Conservation (phyloP, 2,113 vertebrate genomes). For the Bostrychus sinensis region DNA sequence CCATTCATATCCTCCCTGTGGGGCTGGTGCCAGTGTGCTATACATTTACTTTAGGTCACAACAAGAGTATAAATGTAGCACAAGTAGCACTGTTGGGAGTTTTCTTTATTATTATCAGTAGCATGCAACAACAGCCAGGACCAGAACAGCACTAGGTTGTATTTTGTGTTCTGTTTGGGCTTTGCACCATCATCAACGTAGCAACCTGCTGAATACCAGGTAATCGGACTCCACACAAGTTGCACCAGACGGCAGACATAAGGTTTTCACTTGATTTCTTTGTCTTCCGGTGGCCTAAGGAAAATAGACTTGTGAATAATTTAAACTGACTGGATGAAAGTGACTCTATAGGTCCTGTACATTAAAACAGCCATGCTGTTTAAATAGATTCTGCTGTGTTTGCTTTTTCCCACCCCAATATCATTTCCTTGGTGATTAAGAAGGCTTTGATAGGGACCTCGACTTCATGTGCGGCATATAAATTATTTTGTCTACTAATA, state of each 20-base stretch:
- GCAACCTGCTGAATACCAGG: constrained; percentile 24
- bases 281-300: constrained; percentile 10
- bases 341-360: constrained; percentile 11
- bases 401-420: constrained; percentile 3
- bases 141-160: constrained; percentile 16
- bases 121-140: constrained; percentile 17
- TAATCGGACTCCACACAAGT: constrained; percentile 42
- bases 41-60: constrained; percentile 42
- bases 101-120: constrained; percentile 20
- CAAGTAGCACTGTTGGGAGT: constrained; percentile 2
- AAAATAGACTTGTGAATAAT: constrained; percentile 38
- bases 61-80: constrained; percentile 17
- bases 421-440: constrained; percentile 14
- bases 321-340: constrained; percentile 22
- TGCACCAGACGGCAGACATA: constrained; percentile 29
- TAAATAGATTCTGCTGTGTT: constrained; percentile 13
- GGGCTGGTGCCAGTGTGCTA: constrained; percentile 20
- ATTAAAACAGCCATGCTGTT: constrained; percentile 5
- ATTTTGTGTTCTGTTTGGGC: constrained; percentile 22
- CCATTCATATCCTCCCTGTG: constrained; percentile 47
- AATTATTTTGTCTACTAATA: constrained; percentile 12
- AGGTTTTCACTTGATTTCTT: constrained; percentile 17
- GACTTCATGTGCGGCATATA: constrained; percentile 21
- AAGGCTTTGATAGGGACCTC: constrained; percentile 8
- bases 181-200: constrained; percentile 29